A percentile compares a stretch with the other conserved stretches of the same genome.
Conservation (phyloP, 2,888 invertebrate genomes). For the Tridacna gigas region DNA sequence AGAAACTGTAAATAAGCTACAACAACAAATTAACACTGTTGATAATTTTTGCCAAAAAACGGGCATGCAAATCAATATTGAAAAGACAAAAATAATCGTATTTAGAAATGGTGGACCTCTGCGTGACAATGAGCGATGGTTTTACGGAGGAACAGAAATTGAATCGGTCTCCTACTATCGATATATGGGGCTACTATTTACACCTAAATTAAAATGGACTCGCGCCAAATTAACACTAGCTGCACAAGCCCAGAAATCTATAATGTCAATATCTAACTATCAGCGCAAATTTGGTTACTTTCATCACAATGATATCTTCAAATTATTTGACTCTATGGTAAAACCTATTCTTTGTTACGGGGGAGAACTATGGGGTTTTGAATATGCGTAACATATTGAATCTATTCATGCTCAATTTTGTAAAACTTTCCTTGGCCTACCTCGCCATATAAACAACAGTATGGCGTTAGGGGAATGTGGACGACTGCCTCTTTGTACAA, state of each 20-base stretch:
- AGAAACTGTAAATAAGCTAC: constrained; percentile 20
- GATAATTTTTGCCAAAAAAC: constrained; percentile 14
- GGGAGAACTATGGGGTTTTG: constrained; percentile 20
- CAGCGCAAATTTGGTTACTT: constrained; percentile 8
- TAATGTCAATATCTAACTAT: constrained; percentile 2
- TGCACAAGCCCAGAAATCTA: constrained; percentile 12
- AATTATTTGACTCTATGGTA: constrained; percentile 24
- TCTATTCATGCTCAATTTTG: neutral
- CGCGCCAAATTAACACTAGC: constrained; percentile 15
- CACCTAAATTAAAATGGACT: constrained; percentile 12
- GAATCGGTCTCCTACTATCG: constrained; percentile 3
- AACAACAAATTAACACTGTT: constrained; percentile 22
- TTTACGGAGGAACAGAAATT: constrained; percentile 10
- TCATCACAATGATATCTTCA: neutral
- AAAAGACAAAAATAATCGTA: constrained; percentile 2
- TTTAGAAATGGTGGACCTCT: constrained; percentile 20
- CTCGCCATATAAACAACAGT: neutral
- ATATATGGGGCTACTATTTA: constrained; percentile 17
- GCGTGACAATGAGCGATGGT: constrained; percentile 9
- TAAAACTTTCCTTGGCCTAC: neutral
- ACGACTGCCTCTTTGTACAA: constrained; percentile 7
- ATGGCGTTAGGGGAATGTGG: constrained; percentile 5
- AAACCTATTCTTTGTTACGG: constrained; percentile 20
- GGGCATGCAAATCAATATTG: constrained; percentile 18
- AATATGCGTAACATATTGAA: constrained; percentile 4